phyloP scores from a whole-genome alignment of 2,113 vertebrate species.

The Gnathonemus echidnorhynchus region DNA sequence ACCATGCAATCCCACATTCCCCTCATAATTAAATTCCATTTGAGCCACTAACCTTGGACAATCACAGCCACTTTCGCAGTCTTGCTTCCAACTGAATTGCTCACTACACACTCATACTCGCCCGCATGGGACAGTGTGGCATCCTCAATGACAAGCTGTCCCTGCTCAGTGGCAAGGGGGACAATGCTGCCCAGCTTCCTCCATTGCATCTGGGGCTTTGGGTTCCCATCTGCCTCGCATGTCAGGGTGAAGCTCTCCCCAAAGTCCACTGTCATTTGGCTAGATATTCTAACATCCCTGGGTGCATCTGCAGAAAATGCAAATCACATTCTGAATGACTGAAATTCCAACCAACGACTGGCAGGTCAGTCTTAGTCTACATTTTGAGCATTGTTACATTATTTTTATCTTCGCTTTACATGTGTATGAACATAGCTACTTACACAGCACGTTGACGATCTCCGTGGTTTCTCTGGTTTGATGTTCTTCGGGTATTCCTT shows the following conservation, averaged over 20 bases:
- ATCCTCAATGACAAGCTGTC: neutral
- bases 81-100: conserved; percentile 39
- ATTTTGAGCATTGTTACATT: neutral
- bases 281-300: conserved; percentile 13
- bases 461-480: conserved; percentile 35
- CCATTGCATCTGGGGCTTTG: conserved; percentile 42
- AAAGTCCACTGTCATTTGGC: neutral
- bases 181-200: conserved; percentile 19
- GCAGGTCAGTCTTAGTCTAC: neutral
- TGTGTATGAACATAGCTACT: conserved; percentile 27
- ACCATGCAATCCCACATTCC: conserved; percentile 12
- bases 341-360: neutral
- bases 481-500: conserved; percentile 23
- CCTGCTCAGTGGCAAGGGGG: neutral
- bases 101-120: conserved; percentile 42
- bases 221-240: conserved; percentile 45
- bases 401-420: neutral
- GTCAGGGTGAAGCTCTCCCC: conserved; percentile 35
- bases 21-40: neutral
- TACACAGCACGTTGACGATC: conserved; percentile 42
- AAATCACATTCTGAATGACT: neutral
- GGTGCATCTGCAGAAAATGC: conserved; percentile 43
- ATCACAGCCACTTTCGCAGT: conserved; percentile 25
- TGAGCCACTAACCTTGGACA: conserved; percentile 37
- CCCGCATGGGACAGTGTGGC: conserved; percentile 33